A percentile compares a stretch with the other conserved stretches of the same genome.
Conservation (phyloP, 2,113 vertebrate species). For the Planiliza haematocheilus region DNA sequence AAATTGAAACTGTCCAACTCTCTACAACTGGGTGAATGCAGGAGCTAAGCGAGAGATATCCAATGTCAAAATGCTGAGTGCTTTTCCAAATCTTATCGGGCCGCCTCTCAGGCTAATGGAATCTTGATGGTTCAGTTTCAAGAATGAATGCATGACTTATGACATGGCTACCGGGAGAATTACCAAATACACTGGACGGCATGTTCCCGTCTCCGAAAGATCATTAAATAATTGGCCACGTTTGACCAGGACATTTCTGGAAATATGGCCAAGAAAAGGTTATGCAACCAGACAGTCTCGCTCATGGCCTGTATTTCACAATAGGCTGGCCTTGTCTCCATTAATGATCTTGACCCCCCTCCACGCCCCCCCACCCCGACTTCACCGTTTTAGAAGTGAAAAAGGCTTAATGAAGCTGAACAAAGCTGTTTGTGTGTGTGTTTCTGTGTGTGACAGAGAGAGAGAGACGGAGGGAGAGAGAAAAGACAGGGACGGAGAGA, state of each 20-base stretch:
- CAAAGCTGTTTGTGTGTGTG: constrained; percentile 67
- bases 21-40: constrained; percentile 38
- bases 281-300: constrained; percentile 70
- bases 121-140: constrained; percentile 74
- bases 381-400: constrained; percentile 70
- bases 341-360: constrained; percentile 76
- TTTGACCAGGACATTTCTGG: constrained; percentile 74
- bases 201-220: constrained; percentile 71
- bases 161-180: constrained; percentile 67
- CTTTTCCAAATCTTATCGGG: constrained; percentile 68
- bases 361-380: too few relatives aligned
- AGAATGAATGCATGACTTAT: constrained; percentile 73
- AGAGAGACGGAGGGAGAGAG: constrained; percentile 50
- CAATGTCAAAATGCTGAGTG: constrained; percentile 69
- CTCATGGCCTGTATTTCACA: constrained; percentile 75
- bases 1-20: constrained; percentile 65
- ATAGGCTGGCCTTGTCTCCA: constrained; percentile 69
- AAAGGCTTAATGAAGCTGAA: constrained; percentile 76
- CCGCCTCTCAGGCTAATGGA: constrained; percentile 69
- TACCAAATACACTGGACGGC: constrained; percentile 70
- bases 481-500: constrained; percentile 49
- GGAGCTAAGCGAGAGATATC: constrained; percentile 52
- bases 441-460: constrained; percentile 21
- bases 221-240: constrained; percentile 74
- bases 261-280: constrained; percentile 72